These are phyloP conservation scores for Piliocolobus tephrosceles DNA, from an alignment of 2,113 vertebrate genomes.

Conservation along the genomic window DNA sequence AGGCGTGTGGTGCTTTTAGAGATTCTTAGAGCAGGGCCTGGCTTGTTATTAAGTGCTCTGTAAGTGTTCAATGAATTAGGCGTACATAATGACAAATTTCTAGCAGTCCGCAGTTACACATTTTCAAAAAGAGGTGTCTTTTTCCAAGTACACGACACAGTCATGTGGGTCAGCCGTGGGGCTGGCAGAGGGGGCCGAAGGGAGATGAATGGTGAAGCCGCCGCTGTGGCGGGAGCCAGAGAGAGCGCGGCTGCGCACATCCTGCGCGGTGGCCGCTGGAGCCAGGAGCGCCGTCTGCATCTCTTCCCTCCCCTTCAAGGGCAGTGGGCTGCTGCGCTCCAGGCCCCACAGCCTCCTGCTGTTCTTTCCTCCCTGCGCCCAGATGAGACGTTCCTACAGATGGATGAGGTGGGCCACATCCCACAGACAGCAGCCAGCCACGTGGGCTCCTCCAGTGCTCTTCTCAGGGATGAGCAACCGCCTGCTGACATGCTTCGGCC, in stretches of 20 bases:
- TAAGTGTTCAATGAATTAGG: neutral
- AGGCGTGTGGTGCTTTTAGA: neutral
- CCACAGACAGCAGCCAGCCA: conserved; percentile 91
- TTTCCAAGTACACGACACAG: neutral
- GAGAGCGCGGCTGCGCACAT: accelerated
- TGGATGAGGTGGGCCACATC: conserved; percentile 91
- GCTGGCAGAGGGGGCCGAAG: neutral
- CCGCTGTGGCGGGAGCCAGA: neutral
- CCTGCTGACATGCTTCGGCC: conserved; percentile 90
- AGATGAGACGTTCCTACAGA: conserved; percentile 90
- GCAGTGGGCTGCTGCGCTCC: neutral
- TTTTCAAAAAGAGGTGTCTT: neutral
- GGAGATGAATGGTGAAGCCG: neutral
- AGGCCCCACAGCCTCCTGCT: neutral
- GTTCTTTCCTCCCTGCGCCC: conserved; percentile 32
- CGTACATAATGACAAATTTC: neutral
- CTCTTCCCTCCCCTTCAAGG: neutral
- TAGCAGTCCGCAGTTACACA: neutral
- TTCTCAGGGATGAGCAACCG: conserved; percentile 53
- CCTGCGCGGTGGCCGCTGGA: accelerated
- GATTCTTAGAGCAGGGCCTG: neutral
- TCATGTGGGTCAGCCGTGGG: neutral
- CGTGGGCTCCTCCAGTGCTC: neutral
- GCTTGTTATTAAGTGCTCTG: neutral
- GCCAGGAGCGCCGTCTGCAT: accelerated